Evolutionary conservation across 2,113 vertebrate genomes (phyloP).

Genomic region (Tyrannus savana): DNA sequence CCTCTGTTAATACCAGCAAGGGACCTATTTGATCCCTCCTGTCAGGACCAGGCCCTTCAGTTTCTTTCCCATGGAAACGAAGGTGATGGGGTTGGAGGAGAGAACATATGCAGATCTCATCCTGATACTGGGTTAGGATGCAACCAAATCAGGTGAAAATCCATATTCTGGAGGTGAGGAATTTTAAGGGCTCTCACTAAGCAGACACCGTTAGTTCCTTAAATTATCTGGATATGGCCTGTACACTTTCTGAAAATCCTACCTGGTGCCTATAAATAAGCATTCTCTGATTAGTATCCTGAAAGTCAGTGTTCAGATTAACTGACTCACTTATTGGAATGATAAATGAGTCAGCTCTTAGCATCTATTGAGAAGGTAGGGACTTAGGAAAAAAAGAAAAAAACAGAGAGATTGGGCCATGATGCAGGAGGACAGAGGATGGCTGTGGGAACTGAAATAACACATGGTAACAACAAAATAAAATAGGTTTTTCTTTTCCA

Average conservation of each 20-base stretch:
- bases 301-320: not conserved
- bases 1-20: fast-evolving
- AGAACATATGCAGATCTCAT: not conserved
- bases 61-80: not conserved
- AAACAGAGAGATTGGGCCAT: not conserved
- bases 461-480: not conserved
- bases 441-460: not conserved
- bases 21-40: not conserved
- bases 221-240: not conserved
- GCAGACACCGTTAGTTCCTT: not conserved
- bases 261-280: not conserved
- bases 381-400: not conserved
- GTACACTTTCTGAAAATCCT: not conserved
- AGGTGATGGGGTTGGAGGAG: not conserved
- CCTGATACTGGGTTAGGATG: not conserved
- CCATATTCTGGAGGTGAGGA: not conserved
- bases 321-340: not conserved
- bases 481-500: not conserved
- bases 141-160: not conserved
- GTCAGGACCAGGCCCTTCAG: not conserved
- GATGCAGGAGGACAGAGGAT: not conserved
- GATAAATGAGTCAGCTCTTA: not conserved
- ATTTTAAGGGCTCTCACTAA: not conserved
- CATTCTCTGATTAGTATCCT: not conserved
- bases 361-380: not conserved